Base-by-base conservation (phyloP, 2,888 invertebrate genomes). In the Leptopilina syphax region DNA sequence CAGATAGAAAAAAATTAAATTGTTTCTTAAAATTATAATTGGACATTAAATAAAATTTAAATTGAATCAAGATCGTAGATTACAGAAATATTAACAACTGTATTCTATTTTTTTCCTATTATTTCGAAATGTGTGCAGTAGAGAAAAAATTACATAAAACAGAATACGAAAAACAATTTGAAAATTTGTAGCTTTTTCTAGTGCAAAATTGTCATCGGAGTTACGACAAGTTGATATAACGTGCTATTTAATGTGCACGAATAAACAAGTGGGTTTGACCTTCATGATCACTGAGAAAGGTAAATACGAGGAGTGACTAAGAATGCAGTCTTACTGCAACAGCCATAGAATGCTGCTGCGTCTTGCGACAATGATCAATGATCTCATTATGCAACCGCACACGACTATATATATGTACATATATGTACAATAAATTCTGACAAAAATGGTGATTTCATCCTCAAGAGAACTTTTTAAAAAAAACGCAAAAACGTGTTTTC, bases 241-340 rank as follows among this genome's bases (percentile, higher is more conserved):
- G 63, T 63, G 63, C 18, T 63, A 18, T 18, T 63, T 63, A 63
- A 63, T 63, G 63, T 63, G 63, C 63, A 63, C 63, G 63, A 24
- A 63, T 41, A 65, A 65, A 27, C 41, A 65, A 65, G 65, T 41
- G 41, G 41, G 41, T 65, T 34, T 65, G 65, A 65, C 65, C 65
- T 65, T 65, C 65, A 41, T 34, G 65, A 65, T 65, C 34, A 65
- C 41, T 41, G 65, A 65, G 65, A 65, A 65, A 65, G 65, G 65
- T 65, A 65, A 65, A 65, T 65, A 63, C 63, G 63, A 63, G 63
- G 63, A 34, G 65, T 65, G 41, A 27, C 41, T 65, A 13, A 65
- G 65, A 65, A 65, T 65, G 65, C 34, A 27, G 65, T 41, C 65
- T 63, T 63, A 63, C 63, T 63, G 63, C 63, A 63, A 63, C 63